phyloP scores from a whole-genome alignment of 2,797 vertebrate species.

The Pangasius krempfi region DNA sequence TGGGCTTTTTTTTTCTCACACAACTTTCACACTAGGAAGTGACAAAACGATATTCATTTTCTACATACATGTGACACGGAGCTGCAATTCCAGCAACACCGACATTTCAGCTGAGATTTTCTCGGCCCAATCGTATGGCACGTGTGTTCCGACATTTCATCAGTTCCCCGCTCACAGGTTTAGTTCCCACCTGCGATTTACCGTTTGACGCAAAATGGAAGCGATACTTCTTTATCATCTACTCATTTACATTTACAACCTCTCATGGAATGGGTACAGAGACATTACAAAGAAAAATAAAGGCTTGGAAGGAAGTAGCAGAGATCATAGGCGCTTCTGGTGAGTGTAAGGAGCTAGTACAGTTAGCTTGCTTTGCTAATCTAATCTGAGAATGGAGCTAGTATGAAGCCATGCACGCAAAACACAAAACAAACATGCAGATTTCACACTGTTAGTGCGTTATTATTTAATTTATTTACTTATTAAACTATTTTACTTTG shows the following conservation, averaged over 20 bases:
- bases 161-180: background rate
- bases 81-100: no score
- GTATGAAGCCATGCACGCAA: background rate
- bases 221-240: background rate
- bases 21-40: no score
- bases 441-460: background rate
- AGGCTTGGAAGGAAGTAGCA: background rate
- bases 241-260: background rate
- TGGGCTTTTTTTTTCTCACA: no score
- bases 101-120: no score
- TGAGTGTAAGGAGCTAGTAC: background rate
- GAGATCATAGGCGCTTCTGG: background rate
- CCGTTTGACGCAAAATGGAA: background rate
- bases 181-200: background rate
- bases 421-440: no score
- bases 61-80: no score
- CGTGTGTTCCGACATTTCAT: background rate
- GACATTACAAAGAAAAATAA: background rate
- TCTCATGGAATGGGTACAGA: background rate
- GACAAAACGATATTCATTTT: no score
- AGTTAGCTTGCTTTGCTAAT: background rate
- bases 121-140: background rate
- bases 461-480: background rate
- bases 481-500: background rate
- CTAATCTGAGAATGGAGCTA: background rate